phyloP scores from a whole-genome alignment of 2,113 vertebrate species.

The Lichenostomus cassidix region DNA sequence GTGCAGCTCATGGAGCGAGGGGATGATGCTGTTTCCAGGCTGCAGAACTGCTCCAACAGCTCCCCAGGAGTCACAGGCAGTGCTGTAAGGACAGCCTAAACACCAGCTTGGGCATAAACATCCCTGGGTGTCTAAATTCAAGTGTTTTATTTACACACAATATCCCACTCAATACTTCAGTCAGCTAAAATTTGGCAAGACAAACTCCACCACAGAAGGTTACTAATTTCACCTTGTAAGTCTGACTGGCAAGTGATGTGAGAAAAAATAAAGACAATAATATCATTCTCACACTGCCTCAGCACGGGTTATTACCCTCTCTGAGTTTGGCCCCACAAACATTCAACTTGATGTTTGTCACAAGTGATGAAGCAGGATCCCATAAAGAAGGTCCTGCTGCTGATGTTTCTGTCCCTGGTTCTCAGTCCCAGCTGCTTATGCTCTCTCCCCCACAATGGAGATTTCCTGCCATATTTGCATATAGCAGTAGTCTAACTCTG shows the following conservation, averaged over 20 bases:
- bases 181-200: constrained; percentile 22
- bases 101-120: not conserved
- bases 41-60: not conserved
- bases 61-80: not conserved
- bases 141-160: not conserved
- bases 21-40: not conserved
- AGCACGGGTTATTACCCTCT: constrained; percentile 39
- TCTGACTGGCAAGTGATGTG: constrained; percentile 42
- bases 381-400: constrained; percentile 9
- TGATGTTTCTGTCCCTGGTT: not conserved
- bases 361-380: constrained; percentile 36
- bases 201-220: not conserved
- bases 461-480: not conserved
- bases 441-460: not conserved
- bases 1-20: rapidly evolving
- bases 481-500: not conserved
- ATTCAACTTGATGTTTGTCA: constrained; percentile 51
- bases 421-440: not conserved
- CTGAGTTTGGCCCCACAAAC: constrained; percentile 39
- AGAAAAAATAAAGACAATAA: constrained; percentile 56
- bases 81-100: not conserved
- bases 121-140: not conserved
- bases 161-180: not conserved
- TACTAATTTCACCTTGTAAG: constrained; percentile 57
- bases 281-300: constrained; percentile 21